Evolutionary conservation across 2,888 invertebrate species (phyloP).

Genomic region (Campoplex nolae): DNA sequence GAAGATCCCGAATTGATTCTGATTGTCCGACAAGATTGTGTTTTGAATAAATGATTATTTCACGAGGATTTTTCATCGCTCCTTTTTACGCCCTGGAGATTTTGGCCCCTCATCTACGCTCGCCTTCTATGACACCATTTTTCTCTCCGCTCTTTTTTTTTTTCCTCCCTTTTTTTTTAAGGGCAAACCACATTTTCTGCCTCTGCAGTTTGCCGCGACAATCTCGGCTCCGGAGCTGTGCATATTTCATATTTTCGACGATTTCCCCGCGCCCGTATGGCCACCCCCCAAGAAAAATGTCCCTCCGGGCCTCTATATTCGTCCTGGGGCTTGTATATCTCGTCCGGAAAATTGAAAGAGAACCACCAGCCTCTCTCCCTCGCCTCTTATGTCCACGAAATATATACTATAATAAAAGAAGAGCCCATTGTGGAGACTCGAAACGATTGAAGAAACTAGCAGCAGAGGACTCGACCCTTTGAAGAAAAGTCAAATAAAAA

Average conservation of each 20-base stretch:
- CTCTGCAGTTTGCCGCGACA: slow-evolving; percentile 34
- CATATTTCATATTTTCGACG: slow-evolving; percentile 69
- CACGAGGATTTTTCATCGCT: slow-evolving; percentile 33
- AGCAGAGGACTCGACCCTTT: slow-evolving; percentile 38
- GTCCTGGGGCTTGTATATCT: slow-evolving; percentile 58
- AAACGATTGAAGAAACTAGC: slow-evolving; percentile 41
- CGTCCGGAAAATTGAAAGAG: slow-evolving; percentile 72
- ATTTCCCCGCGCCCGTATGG: slow-evolving; percentile 32
- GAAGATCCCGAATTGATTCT: neutral
- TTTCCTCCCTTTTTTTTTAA: no score
- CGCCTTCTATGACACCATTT: slow-evolving; percentile 18
- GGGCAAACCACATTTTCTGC: slow-evolving; percentile 30
- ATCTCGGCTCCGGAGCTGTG: slow-evolving; percentile 59
- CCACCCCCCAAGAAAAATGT: slow-evolving; percentile 36
- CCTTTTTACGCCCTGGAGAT: neutral
- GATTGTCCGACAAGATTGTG: slow-evolving; percentile 46
- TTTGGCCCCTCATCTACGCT: slow-evolving; percentile 4
- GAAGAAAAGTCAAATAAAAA: slow-evolving; percentile 53
- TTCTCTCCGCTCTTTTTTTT: neutral
- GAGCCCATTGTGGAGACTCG: neutral
- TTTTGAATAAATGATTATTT: slow-evolving; percentile 62
- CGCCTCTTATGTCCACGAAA: slow-evolving; percentile 19
- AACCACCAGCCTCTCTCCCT: slow-evolving; percentile 32
- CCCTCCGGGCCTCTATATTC: slow-evolving; percentile 62
- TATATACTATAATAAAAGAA: neutral